These are phyloP conservation scores for Ataeniobius toweri DNA, from an alignment of 2,797 vertebrate species.

Conservation along the genomic window DNA sequence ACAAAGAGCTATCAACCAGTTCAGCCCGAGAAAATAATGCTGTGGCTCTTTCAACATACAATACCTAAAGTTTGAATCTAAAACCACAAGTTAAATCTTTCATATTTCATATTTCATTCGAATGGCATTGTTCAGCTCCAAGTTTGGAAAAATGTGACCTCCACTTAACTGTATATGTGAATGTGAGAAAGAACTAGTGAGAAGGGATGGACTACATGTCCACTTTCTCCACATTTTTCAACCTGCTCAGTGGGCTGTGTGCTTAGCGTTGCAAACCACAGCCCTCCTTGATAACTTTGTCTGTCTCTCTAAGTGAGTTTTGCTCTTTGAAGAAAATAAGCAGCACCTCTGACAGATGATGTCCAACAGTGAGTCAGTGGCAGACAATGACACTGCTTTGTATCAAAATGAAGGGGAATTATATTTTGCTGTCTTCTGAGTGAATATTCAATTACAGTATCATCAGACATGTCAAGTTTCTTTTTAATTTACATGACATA, in stretches of 20 bases:
- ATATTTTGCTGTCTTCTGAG: slow-evolving; percentile 43
- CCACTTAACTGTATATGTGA: slow-evolving; percentile 4
- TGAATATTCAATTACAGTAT: slow-evolving; percentile 42
- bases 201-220: slow-evolving; percentile 47
- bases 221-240: slow-evolving; percentile 70
- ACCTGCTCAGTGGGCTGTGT: slow-evolving; percentile 77
- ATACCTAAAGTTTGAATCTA: background rate
- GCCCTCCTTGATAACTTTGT: slow-evolving; percentile 80
- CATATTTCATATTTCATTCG: too few relatives aligned
- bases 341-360: slow-evolving; percentile 57
- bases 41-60: background rate
- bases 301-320: slow-evolving; percentile 78
- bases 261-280: slow-evolving; percentile 74
- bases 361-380: slow-evolving; percentile 42
- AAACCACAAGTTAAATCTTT: background rate
- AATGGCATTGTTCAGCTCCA: background rate
- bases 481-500: slow-evolving; percentile 16
- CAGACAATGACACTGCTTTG: slow-evolving; percentile 26
- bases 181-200: slow-evolving; percentile 31
- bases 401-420: slow-evolving; percentile 51
- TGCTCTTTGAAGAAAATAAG: slow-evolving; percentile 59
- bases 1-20: too few relatives aligned
- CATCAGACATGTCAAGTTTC: slow-evolving; percentile 17
- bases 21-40: background rate
- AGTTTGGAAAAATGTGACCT: background rate